Percentiles rank a stretch among this genome's conserved stretches.
Conservation (phyloP, 1,140 invertebrate genomes). For the Meloidogyne exigua region DNA sequence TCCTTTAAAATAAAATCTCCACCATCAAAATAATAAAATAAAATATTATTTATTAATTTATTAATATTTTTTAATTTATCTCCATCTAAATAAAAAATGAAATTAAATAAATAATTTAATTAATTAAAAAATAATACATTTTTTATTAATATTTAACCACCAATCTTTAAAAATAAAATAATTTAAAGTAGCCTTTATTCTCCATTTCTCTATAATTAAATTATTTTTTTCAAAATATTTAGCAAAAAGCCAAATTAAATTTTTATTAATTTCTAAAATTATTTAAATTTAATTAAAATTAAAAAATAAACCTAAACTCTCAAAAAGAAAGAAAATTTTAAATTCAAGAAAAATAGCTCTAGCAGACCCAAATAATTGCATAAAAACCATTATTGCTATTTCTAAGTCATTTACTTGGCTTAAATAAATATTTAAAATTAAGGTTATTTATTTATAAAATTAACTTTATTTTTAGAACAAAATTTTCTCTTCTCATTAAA, state of each 20-base stretch:
- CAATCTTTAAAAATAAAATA: constrained; percentile 5
- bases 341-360: background rate
- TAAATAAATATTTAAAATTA: no score
- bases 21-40: background rate
- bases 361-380: background rate
- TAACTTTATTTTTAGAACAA: background rate
- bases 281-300: background rate
- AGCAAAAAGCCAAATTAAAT: background rate
- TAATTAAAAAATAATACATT: background rate
- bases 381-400: background rate
- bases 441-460: no score
- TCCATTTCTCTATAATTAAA: background rate
- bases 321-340: background rate
- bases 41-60: background rate
- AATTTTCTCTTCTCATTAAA: background rate
- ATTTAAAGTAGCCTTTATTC: background rate
- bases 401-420: background rate
- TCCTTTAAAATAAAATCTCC: background rate
- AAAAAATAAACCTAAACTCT: background rate
- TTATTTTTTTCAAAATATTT: background rate
- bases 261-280: background rate
- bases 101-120: background rate
- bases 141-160: background rate
- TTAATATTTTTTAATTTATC: background rate
- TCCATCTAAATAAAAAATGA: background rate